Conservation (phyloP, 2,113 vertebrate species). For the Corynorhinus townsendii region DNA sequence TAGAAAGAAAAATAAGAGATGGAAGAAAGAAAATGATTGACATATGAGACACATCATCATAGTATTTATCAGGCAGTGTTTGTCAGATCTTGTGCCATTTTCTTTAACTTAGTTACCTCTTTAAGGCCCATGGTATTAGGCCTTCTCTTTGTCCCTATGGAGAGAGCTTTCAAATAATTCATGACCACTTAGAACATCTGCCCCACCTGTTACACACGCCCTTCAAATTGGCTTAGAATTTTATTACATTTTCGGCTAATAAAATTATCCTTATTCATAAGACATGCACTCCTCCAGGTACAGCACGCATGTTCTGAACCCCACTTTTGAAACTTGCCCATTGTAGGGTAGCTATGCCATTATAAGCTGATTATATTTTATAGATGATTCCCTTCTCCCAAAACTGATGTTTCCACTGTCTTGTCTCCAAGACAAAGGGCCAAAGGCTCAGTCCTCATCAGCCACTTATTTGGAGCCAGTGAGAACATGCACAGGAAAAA, state of each 20-base stretch:
- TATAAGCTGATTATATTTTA: conserved; percentile 55
- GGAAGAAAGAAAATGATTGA: background rate
- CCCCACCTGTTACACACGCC: conserved; percentile 33
- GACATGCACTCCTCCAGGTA: conserved; percentile 27
- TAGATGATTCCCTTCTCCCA: conserved; percentile 52
- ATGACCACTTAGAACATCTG: background rate
- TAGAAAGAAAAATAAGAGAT: background rate
- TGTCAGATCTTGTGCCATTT: no score
- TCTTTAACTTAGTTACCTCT: no score
- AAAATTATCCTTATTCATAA: conserved; percentile 54
- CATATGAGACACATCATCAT: no score
- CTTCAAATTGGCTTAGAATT: conserved; percentile 63
- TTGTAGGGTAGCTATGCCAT: background rate
- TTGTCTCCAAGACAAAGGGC: conserved; percentile 53
- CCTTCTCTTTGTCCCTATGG: background rate
- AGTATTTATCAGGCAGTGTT: no score
- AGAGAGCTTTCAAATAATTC: background rate
- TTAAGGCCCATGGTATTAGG: background rate
- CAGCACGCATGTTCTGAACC: background rate
- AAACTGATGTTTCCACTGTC: conserved; percentile 47
- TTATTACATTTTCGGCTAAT: conserved; percentile 59
- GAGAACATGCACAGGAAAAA: background rate
- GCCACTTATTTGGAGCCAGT: conserved; percentile 5
- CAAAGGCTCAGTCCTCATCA: background rate
- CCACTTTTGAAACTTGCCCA: conserved; percentile 13